phyloP scores from a whole-genome alignment of 37 sponge, comb jelly and placozoan genomes.

The Halisarca cf. caerulea region DNA sequence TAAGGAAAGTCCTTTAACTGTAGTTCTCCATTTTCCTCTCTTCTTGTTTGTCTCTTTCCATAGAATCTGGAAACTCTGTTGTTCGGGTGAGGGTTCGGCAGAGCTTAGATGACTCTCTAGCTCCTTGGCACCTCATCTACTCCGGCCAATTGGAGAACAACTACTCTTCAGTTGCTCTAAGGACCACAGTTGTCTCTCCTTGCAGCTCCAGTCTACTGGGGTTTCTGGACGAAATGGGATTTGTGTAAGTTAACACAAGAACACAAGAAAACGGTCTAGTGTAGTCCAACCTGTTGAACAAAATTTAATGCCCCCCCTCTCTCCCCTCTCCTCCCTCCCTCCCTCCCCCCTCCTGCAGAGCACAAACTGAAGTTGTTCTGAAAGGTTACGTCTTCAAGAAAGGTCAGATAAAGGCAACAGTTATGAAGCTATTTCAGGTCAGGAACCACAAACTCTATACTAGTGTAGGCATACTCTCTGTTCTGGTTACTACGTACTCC shows the following conservation, averaged over 20 bases:
- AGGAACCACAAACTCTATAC: too few relatives aligned
- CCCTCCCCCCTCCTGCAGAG: slow-evolving; percentile 11
- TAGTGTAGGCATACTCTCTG: too few relatives aligned
- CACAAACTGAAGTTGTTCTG: slow-evolving; percentile 45
- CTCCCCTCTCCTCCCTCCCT: background rate
- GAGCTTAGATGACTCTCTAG: slow-evolving; percentile 46
- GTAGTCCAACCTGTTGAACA: too few relatives aligned
- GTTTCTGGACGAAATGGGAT: slow-evolving; percentile 74
- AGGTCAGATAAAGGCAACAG: slow-evolving; percentile 51
- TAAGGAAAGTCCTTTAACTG: background rate
- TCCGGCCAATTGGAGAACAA: slow-evolving; percentile 61
- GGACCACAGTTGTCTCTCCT: slow-evolving; percentile 51
- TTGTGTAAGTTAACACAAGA: slow-evolving; percentile 59
- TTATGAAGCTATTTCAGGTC: slow-evolving; percentile 62
- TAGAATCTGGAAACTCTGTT: slow-evolving; percentile 38
- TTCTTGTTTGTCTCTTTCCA: background rate
- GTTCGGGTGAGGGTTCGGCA: slow-evolving; percentile 63
- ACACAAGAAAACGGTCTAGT: too few relatives aligned
- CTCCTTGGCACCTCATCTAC: slow-evolving; percentile 61
- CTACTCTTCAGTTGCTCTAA: slow-evolving; percentile 36
- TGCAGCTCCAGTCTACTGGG: slow-evolving; percentile 56
- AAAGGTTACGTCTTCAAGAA: slow-evolving; percentile 70
- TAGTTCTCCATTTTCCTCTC: background rate
- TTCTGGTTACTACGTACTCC: background rate
- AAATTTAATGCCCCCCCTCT: too few relatives aligned